These are phyloP conservation scores for Lathronympha strigana DNA, from an alignment of 2,888 invertebrate species.

Conservation along the genomic window DNA sequence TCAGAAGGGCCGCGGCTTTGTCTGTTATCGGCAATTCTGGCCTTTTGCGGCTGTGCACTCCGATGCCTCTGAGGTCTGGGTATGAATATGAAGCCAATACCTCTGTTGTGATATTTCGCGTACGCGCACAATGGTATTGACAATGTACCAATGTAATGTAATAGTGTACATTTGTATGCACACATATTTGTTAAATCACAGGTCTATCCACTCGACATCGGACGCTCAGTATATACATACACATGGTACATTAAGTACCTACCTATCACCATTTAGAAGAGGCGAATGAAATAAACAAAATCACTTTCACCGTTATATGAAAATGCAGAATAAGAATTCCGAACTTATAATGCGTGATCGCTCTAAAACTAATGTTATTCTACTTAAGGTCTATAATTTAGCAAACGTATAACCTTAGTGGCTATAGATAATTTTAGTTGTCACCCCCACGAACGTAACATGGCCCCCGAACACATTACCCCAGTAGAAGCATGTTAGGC, in stretches of 20 bases:
- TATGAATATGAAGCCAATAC: conserved; percentile 28
- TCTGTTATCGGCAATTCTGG: conserved; percentile 32
- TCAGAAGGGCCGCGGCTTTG: conserved; percentile 26
- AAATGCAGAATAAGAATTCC: too few relatives aligned
- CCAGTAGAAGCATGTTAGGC: conserved; percentile 8
- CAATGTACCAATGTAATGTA: background rate
- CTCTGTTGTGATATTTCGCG: conserved; percentile 4
- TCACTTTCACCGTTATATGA: too few relatives aligned
- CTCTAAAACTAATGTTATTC: too few relatives aligned
- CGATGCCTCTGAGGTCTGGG: conserved; percentile 37
- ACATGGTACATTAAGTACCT: too few relatives aligned
- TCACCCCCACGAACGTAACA: background rate
- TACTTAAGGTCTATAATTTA: background rate
- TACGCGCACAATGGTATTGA: background rate
- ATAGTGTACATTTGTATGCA: too few relatives aligned
- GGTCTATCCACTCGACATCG: too few relatives aligned
- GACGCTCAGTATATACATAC: too few relatives aligned
- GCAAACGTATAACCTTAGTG: background rate
- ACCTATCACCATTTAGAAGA: too few relatives aligned
- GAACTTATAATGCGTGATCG: too few relatives aligned
- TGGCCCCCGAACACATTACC: background rate
- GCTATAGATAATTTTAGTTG: background rate
- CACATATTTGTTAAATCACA: too few relatives aligned
- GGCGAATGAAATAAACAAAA: too few relatives aligned
- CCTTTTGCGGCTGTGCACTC: conserved; percentile 39